phyloP scores from a whole-genome alignment of 2,113 vertebrate species.

The Pardalotus punctatus region DNA sequence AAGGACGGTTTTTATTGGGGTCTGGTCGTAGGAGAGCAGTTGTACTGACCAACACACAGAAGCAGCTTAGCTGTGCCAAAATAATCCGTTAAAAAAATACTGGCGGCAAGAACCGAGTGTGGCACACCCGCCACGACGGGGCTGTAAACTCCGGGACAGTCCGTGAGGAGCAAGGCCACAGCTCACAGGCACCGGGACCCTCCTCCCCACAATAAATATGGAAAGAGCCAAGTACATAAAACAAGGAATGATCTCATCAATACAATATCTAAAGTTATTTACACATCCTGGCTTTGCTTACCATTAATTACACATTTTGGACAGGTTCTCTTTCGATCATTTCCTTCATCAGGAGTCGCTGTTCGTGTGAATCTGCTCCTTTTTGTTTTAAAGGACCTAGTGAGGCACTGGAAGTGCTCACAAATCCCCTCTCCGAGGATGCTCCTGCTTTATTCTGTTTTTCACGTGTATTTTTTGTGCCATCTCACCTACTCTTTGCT shows the following conservation, averaged over 20 bases:
- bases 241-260: constrained; percentile 72
- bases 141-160: constrained; percentile 37
- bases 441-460: constrained; percentile 15
- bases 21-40: constrained; percentile 77
- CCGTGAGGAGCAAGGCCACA: neutral
- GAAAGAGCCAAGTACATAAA: constrained; percentile 75
- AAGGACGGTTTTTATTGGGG: constrained; percentile 87
- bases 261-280: constrained; percentile 83
- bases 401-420: neutral
- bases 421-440: neutral
- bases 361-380: neutral
- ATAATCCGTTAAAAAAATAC: constrained; percentile 53
- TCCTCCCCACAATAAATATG: constrained; percentile 76
- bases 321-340: constrained; percentile 22
- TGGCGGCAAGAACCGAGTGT: constrained; percentile 58
- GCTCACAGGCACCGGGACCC: neutral
- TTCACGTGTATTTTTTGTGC: neutral
- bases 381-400: neutral
- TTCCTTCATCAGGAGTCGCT: neutral
- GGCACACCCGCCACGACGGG: constrained; percentile 22
- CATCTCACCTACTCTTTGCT: neutral
- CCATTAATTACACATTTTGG: constrained; percentile 39
- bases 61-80: constrained; percentile 74
- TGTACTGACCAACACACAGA: constrained; percentile 76
- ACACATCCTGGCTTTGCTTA: constrained; percentile 68